Base-by-base conservation (phyloP, 1,140 invertebrate species). In the Homalodisca vitripennis region DNA sequence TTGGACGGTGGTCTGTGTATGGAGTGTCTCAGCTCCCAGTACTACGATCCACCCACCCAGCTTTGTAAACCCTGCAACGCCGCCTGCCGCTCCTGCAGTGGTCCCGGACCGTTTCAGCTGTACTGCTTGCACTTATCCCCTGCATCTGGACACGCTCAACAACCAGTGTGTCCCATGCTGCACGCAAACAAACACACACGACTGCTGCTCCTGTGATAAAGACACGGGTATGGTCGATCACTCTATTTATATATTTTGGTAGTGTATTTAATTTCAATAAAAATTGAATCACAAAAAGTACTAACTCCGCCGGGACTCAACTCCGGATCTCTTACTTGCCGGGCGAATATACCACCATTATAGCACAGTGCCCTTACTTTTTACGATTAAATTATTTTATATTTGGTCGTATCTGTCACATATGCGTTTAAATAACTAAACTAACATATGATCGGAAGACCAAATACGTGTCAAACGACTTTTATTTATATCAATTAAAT, bases 121-220 rank as follows among this genome's bases (percentile, higher is more conserved):
- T 74, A 81, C 86, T 0, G 82, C 83, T 0, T 92, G 89, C 69
- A 84, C 84, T 1, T 80, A 82, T 2, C 88, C 89, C 0, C 73
- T 89, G 12, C 84, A 85, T 74, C 74, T 90, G 53, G 87, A 90
- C 72, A 86, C 84, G 71, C 78, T 88, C 27, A 89, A 90, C 78
- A 89, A 88, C 73, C 89, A 89, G 75, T 91, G 89, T 74, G 87
- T 92, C 63, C 84, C 85, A 3, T 90, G 89, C 67, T 92, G 89
- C 74, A 77, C 80, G 1, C 77, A 80, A 48, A 75, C 78, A n/a
- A 79, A 78, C 70, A 80, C 83, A 1, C 80, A 83, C 1, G 80
- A 84, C 13, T 90, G 88, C 72, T 90, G 88, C 74, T 81, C 85
- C 64, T 90, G 86, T 75, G 83, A 89, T 75, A 82, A 83, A 32